Evolutionary conservation across 1,140 invertebrate species (phyloP).

Genomic region (Harpegnathos saltator): DNA sequence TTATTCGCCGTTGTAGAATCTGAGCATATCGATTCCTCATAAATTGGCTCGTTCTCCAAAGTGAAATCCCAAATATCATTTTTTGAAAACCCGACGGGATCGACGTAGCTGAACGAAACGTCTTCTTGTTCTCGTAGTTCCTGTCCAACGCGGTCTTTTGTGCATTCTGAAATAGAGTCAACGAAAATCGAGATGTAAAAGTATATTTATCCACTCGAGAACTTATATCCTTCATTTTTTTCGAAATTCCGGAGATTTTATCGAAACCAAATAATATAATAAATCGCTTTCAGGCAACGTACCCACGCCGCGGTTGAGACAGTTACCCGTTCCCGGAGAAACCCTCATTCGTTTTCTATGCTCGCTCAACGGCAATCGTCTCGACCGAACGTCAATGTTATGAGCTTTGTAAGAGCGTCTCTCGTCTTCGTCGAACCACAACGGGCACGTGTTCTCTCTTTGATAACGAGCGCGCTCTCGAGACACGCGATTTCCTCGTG

Average conservation of each 20-base stretch:
- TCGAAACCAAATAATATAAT: too few relatives aligned
- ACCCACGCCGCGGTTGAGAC: not conserved
- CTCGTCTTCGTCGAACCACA: not conserved
- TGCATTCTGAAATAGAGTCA: constrained; percentile 7
- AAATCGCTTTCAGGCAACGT: too few relatives aligned
- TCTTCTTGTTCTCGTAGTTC: not conserved
- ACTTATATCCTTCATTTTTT: not conserved
- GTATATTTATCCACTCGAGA: not conserved
- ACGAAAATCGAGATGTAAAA: not conserved
- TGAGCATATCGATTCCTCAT: not conserved
- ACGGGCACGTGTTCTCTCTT: not conserved
- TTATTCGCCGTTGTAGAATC: not conserved
- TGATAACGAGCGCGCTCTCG: not conserved
- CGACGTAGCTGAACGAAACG: not conserved
- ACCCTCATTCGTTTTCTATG: constrained; percentile 19
- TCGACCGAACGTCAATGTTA: not conserved
- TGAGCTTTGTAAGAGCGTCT: not conserved
- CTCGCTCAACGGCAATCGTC: not conserved
- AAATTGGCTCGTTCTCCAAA: not conserved
- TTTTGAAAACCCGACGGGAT: not conserved
- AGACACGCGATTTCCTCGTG: not conserved
- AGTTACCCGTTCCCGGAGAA: not conserved
- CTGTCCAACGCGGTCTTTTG: not conserved
- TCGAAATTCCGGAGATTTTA: too few relatives aligned
- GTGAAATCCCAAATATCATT: constrained; percentile 19